Evolutionary conservation across 2,113 vertebrate species (phyloP), one percentile per base, ranked within the genome.

Genomic region (Plestiodon gilberti): DNA sequence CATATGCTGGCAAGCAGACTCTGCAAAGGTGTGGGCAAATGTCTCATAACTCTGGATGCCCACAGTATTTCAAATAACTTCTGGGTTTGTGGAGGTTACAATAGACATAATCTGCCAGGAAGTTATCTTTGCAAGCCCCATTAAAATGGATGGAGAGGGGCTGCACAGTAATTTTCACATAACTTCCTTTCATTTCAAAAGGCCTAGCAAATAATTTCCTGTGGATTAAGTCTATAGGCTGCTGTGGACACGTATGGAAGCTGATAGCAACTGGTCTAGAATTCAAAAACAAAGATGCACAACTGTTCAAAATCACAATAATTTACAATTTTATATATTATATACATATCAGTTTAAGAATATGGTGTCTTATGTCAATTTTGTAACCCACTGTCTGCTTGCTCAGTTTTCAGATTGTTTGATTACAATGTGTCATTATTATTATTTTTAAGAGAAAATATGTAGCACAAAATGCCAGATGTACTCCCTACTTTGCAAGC

Each of bases 1-100:
- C 95, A 96, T 96, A 78, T 96, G 96, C 96, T 95, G 96, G 95
- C 95, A 95, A 92, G 85, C 95, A 96, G 96, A 95, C 92, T 91
- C 83, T 87, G 48, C 89, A 91, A 91, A 90, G 84, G 90, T 67
- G 1, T 30, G 91, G 75, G 1, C 18, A n/a, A 85, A n/a, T 86
- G 89, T 86, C 77, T 90, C 87, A 84, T 48, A 89, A 89, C 82
- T 89, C 84, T 91, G 88, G 61, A 91, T 77, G 89, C 74, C 86
- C 85, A 84, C 33, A 1, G 84, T 89, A 87, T 92, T 92, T 94
- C 87, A n/a, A n/a, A 79, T 85, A 71, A 89, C 83, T 86, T 92
- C 85, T 93, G 89, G 86, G 77, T 90, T 89, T 91, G 81, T 92
- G 89, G 92, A 89, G 84, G 86, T 80, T 43, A 18, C 23, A 25